Evolutionary conservation across 2,888 invertebrate genomes (phyloP), one percentile per base, ranked within the genome.

Genomic region (Baronia brevicornis): DNA sequence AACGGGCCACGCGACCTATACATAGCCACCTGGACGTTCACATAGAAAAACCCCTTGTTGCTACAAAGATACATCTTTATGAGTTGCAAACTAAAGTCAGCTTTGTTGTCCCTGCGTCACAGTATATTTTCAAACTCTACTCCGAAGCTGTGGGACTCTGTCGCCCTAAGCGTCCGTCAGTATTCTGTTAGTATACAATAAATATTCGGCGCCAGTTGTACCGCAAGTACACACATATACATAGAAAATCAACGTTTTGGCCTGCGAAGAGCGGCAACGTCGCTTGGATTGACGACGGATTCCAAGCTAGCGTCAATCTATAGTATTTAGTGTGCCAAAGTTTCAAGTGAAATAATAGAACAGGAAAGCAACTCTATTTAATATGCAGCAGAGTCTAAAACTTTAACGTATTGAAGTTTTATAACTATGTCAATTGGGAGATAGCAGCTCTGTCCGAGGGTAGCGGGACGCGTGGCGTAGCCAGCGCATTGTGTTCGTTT

Each of bases 161-260:
- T 78, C 74, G 62, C 66, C 64, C 75, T 71, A 68, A 77, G 54
- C 65, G 51, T 43, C 53, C 60, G 71, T 64, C 72, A 74, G 79
- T 79, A 70, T 78, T 80, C 77, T 79, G 80, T 80, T 79, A 77
- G 79, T 82, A 82, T 80, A 82, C 82, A 82, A 82, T 82, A 82
- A 84, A 80, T 82, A 84, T 84, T 80, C 79, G 79, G 82, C 78
- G 84, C 78, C 82, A 82, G 82, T 84, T 80, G 82, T 79, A 73
- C 70, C 72, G 67, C 66, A 64, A 72, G 61, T 60, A 66, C 78
- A 80, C 78, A 79, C 78, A 72, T 78, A 82, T 79, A 82, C 77
- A 82, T 79, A 82, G 69, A 58, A 61, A 57, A 64, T 65, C 68
- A 59, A 62, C 70, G 74, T 63, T 62, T 74, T 61, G 56, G 67